These are phyloP conservation scores for Heliconius sara DNA, from an alignment of 2,888 invertebrate species.

Conservation along the genomic window DNA sequence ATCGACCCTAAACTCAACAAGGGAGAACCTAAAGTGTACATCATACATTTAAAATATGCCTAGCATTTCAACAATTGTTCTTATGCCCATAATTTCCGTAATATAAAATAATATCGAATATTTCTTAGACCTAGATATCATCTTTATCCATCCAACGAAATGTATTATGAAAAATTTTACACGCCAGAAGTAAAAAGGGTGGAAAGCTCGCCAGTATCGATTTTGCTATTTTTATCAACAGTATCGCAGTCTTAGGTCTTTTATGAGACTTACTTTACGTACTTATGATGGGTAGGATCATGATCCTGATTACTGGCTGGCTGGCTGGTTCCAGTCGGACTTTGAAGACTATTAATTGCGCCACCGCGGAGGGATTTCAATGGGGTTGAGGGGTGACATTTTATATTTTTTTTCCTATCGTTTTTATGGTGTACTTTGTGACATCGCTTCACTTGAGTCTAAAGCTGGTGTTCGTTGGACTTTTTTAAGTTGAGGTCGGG, in stretches of 20 bases:
- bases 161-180: background rate
- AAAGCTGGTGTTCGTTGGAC: background rate
- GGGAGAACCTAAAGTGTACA: too few species aligned
- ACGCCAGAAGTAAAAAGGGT: background rate
- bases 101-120: too few species aligned
- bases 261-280: background rate
- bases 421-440: background rate
- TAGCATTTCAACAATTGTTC: background rate
- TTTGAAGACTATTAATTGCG: conserved; percentile 38
- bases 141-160: background rate
- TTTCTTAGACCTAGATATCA: background rate
- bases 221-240: conserved; percentile 35
- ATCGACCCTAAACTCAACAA: too few species aligned
- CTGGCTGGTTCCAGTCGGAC: conserved; percentile 31
- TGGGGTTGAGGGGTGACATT: conserved; percentile 26
- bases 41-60: too few species aligned
- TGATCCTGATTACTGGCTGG: conserved; percentile 36
- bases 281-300: conserved; percentile 30
- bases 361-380: conserved; percentile 15
- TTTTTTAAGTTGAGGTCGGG: background rate
- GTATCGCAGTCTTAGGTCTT: conserved; percentile 28
- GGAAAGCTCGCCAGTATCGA: conserved; percentile 17
- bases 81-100: too few species aligned
- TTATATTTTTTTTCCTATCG: conserved; percentile 5
- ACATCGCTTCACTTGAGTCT: background rate